A percentile compares a stretch with the other conserved stretches of the same genome.
phyloP scores from a whole-genome alignment of 2,797 vertebrate genomes.

The Tolypeutes matacus region DNA sequence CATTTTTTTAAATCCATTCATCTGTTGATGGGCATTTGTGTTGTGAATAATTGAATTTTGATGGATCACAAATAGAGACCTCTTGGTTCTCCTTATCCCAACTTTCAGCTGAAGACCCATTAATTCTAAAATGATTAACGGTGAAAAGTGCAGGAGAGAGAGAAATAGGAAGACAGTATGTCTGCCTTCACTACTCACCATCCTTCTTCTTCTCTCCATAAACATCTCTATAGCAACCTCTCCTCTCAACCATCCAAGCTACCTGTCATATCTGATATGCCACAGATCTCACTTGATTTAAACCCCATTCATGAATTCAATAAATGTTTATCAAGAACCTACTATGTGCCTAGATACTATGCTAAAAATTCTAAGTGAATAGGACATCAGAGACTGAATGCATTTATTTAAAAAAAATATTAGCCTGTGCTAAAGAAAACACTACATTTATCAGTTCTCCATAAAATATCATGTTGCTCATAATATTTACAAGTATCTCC shows the following conservation, averaged over 20 bases:
- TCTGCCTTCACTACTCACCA: neutral
- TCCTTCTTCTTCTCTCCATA: neutral
- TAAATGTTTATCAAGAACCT: neutral
- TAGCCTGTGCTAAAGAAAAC: too few relatives aligned
- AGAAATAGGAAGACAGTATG: neutral
- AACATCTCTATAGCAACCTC: neutral
- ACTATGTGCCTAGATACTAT: neutral
- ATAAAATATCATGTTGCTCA: too few relatives aligned
- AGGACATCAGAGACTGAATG: neutral
- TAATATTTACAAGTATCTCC: too few relatives aligned
- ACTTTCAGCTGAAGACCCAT: neutral
- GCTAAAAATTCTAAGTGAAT: neutral
- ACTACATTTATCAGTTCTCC: too few relatives aligned
- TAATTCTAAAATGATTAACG: neutral
- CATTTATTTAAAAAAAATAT: too few relatives aligned
- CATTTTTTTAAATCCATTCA: too few relatives aligned
- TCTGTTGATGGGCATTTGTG: too few relatives aligned
- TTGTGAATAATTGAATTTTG: neutral
- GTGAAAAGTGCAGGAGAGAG: neutral
- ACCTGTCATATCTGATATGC: neutral
- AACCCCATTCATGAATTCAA: conserved; percentile 16
- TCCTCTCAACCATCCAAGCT: neutral
- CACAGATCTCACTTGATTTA: neutral
- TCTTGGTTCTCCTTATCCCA: neutral
- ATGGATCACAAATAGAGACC: neutral